phyloP scores from a whole-genome alignment of 2,113 vertebrate genomes.

The Elaphurus davidianus region DNA sequence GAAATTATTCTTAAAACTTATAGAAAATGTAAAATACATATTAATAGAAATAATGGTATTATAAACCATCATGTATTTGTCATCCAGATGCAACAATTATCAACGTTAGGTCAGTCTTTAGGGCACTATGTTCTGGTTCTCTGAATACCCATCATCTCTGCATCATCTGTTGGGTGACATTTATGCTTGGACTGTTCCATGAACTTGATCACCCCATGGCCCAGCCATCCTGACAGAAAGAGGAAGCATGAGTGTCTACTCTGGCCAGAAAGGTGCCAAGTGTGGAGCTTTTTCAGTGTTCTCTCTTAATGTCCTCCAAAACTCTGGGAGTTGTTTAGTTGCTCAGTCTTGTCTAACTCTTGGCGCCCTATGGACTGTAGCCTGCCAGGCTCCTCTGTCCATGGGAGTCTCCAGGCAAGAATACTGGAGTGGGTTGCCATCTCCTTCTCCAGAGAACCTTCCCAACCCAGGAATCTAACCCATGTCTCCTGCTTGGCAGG shows the following conservation, averaged over 20 bases:
- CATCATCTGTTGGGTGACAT: background rate
- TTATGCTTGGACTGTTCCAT: background rate
- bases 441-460: background rate
- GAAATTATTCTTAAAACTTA: background rate
- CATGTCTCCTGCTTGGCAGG: background rate
- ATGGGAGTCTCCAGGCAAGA: background rate
- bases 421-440: background rate
- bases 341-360: background rate
- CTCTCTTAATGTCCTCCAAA: background rate
- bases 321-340: background rate
- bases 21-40: background rate
- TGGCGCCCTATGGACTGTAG: accelerated
- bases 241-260: background rate
- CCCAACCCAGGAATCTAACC: background rate
- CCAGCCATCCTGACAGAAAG: background rate
- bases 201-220: background rate
- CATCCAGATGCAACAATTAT: background rate
- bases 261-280: background rate
- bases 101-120: background rate
- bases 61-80: background rate
- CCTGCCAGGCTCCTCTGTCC: background rate
- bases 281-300: background rate
- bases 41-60: background rate
- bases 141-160: background rate
- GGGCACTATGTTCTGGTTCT: background rate